Base-by-base conservation (phyloP, 2,113 vertebrate genomes). In the Pungitius pungitius region DNA sequence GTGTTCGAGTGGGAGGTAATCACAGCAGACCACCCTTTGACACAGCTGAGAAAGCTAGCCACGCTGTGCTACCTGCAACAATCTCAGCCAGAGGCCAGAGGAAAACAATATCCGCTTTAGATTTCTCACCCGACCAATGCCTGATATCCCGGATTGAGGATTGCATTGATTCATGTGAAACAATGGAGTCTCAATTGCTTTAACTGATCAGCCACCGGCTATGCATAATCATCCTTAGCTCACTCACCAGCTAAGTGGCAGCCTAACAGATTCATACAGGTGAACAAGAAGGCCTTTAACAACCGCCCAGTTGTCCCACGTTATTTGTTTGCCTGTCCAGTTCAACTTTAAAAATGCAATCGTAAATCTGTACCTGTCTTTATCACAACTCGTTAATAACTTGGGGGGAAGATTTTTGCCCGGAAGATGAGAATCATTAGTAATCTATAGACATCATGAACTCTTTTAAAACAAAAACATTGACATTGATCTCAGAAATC, bases 1-100 rank as follows among this genome's bases (percentile, higher is more conserved):
- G 4, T 71, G 35, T 55, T 59, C 59, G 43, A 56, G 69, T 20
- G 0, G 57, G 27, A 55, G 57, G 47, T 68, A 45, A 78, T 81
- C 55, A 70, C 4, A 51, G 39, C 22, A 66, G 26, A 37, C 43
- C 43, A 40, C 18, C 20, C 30, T 77, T 70, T 78, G 42, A 78
- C 60, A 74, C 55, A 33, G 7, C 43, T 55, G 72, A 27, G 20
- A 24, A 60, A 55, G 58, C 24, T 61, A 39, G 39, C 33, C 42
- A 65, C 30, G 59, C 27, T 18, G 10, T 54, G 57, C 12, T 42
- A n/a, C 8, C 64, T 11, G 12, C n/a, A 69, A 33, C n/a, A 17
- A 33, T 37, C 14, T 40, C 59, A 54, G 20, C 15, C 13, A 35
- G 3, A 5, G 5, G 11, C 55, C 51, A 33, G 14, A 66, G 42